These are phyloP conservation scores for Zeus faber DNA, from an alignment of 2,113 vertebrate species.

Conservation along the genomic window DNA sequence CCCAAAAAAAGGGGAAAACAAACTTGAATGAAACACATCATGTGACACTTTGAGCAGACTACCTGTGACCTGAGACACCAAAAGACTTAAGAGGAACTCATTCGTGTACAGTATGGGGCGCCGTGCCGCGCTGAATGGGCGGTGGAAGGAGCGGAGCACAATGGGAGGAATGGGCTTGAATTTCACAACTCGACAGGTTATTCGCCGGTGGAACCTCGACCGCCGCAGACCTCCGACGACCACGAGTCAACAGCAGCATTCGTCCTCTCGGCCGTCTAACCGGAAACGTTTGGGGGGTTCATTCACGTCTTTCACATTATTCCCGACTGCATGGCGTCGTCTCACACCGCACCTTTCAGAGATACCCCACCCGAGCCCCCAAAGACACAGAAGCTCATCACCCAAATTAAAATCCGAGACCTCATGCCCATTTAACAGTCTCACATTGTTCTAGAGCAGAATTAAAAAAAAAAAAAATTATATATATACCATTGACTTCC, in stretches of 20 bases:
- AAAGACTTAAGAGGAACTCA: conserved; percentile 30
- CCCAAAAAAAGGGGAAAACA: no score
- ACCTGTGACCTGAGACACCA: conserved; percentile 36
- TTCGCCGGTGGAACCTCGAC: conserved; percentile 43
- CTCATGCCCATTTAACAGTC: conserved; percentile 62
- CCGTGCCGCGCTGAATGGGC: conserved; percentile 27
- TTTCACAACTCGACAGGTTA: conserved; percentile 29
- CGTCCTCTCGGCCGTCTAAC: conserved; percentile 33
- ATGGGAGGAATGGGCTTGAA: conserved; percentile 30
- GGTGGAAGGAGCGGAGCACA: conserved; percentile 26
- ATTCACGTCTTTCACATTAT: conserved; percentile 48
- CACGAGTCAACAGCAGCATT: conserved; percentile 60
- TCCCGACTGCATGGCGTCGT: conserved; percentile 60
- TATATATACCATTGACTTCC: conserved; percentile 75
- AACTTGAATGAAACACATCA: no score
- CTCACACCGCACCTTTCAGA: conserved; percentile 45
- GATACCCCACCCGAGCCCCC: conserved; percentile 20
- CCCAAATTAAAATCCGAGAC: conserved; percentile 36
- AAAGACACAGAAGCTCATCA: conserved; percentile 23
- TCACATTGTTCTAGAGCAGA: conserved; percentile 66
- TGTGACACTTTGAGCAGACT: conserved; percentile 19
- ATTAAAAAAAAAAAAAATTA: conserved; percentile 65
- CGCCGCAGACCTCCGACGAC: conserved; percentile 35
- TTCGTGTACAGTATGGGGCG: conserved; percentile 9
- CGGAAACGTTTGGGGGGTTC: conserved; percentile 47